phyloP scores from a whole-genome alignment of 2,888 invertebrate species.

The Brenthis hecate region DNA sequence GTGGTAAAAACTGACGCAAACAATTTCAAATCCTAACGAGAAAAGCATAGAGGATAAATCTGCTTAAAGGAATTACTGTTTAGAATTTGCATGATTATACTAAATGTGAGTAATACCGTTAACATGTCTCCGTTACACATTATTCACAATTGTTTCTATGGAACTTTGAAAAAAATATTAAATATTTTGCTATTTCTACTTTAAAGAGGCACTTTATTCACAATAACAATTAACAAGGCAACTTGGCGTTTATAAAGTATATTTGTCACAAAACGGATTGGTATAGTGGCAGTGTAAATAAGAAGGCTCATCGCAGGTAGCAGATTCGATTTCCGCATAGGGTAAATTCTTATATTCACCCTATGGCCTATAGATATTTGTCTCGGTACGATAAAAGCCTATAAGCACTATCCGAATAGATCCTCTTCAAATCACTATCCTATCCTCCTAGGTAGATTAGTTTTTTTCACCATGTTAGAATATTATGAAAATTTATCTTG shows the following conservation, averaged over 20 bases:
- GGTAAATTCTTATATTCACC: too few species aligned
- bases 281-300: too few species aligned
- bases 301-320: too few species aligned
- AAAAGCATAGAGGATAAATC: conserved; percentile 23
- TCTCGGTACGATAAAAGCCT: too few species aligned
- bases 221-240: neutral
- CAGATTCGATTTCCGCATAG: too few species aligned
- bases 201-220: neutral
- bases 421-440: too few species aligned
- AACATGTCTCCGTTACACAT: conserved; percentile 28
- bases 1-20: conserved; percentile 12
- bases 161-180: conserved; percentile 6
- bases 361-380: too few species aligned
- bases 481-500: too few species aligned
- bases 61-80: conserved; percentile 11
- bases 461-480: too few species aligned
- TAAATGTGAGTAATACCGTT: conserved; percentile 28
- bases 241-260: neutral
- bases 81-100: conserved; percentile 24
- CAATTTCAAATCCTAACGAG: conserved; percentile 22
- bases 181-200: neutral
- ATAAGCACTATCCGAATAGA: too few species aligned
- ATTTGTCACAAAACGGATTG: neutral
- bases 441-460: too few species aligned
- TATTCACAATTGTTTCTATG: conserved; percentile 18